Evolutionary conservation across 2,888 invertebrate species (phyloP).

Genomic region (Rhimphoctona megacephalus): DNA sequence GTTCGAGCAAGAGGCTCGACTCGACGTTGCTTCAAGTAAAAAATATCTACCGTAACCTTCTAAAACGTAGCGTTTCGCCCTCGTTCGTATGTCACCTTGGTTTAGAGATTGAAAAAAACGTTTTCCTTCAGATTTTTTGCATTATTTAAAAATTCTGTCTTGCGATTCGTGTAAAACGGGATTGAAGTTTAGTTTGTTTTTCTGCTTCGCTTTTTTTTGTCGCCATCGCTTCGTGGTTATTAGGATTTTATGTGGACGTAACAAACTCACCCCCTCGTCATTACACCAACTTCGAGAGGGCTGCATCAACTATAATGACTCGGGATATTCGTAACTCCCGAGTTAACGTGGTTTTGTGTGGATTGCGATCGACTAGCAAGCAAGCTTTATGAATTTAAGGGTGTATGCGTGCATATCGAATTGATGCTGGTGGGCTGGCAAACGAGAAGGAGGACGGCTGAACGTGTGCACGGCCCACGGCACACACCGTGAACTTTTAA

Average conservation of each 20-base stretch:
- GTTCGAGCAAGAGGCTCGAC: constrained; percentile 3
- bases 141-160: background rate
- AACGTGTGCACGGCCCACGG: constrained; percentile 50
- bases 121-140: background rate
- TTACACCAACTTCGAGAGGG: constrained; percentile 41
- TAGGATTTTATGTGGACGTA: constrained; percentile 32
- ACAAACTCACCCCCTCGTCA: constrained; percentile 47
- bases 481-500: constrained; percentile 81
- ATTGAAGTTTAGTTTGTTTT: background rate
- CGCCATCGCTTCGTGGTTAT: background rate
- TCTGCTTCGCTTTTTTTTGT: background rate
- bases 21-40: background rate
- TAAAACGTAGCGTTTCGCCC: background rate
- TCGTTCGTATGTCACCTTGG: background rate
- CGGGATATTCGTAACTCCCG: constrained; percentile 75
- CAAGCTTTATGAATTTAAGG: constrained; percentile 49
- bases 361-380: constrained; percentile 75
- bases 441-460: constrained; percentile 42
- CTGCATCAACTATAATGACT: constrained; percentile 77
- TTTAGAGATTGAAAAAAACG: background rate
- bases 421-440: constrained; percentile 30
- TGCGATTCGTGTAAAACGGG: background rate
- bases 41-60: constrained; percentile 1
- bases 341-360: constrained; percentile 67
- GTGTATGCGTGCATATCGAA: constrained; percentile 15